Percentiles rank a stretch among this genome's conserved stretches.
phyloP scores from a whole-genome alignment of 2,113 vertebrate genomes.

The Donacobius atricapilla region DNA sequence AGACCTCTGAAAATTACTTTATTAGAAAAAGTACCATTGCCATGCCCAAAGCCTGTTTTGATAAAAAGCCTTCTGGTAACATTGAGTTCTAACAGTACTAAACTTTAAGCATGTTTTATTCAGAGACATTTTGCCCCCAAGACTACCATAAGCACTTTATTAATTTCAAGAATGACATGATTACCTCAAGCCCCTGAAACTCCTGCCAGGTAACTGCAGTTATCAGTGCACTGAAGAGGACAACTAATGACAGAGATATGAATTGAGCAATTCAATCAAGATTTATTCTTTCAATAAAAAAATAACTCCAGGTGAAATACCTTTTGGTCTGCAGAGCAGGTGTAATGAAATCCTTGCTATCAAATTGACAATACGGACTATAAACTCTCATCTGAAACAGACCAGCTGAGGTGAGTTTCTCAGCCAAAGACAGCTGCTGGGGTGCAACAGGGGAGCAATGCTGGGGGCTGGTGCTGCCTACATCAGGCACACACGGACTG shows the following conservation, averaged over 20 bases:
- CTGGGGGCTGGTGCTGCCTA: rapidly evolving
- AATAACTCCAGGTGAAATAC: slow-evolving; percentile 29
- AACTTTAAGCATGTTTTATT: slow-evolving; percentile 15
- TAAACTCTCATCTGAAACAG: background rate
- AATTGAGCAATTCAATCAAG: background rate
- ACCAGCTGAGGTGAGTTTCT: background rate
- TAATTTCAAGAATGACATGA: slow-evolving; percentile 7
- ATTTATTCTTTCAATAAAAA: slow-evolving; percentile 42
- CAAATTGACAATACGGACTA: background rate
- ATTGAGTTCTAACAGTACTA: background rate
- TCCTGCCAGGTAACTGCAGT: background rate
- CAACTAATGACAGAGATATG: background rate
- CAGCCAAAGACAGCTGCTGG: background rate
- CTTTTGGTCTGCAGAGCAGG: slow-evolving; percentile 4
- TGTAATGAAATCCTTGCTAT: slow-evolving; percentile 24
- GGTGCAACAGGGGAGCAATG: background rate
- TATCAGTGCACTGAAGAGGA: background rate
- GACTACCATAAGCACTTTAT: slow-evolving; percentile 23
- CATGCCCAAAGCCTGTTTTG: background rate
- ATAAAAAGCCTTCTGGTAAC: background rate
- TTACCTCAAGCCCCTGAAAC: background rate
- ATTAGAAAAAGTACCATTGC: background rate
- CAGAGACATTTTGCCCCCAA: background rate
- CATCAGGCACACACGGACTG: background rate
- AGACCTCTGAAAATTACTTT: background rate